A percentile compares a stretch with the other conserved stretches of the same genome.
Conservation (phyloP, 2,888 invertebrate species). For the Lasioglossum marginatum region DNA sequence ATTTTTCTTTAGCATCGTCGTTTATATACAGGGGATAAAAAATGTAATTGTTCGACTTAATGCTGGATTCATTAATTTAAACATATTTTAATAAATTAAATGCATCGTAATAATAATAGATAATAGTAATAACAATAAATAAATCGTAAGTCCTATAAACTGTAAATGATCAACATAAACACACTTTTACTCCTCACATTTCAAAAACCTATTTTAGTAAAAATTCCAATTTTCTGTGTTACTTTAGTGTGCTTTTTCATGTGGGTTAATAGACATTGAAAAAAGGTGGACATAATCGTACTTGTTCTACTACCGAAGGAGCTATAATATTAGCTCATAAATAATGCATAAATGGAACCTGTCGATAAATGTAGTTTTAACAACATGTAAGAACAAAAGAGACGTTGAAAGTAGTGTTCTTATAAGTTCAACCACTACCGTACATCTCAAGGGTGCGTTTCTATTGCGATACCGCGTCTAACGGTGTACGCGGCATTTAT, state of each 20-base stretch:
- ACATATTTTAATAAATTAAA: too few species aligned
- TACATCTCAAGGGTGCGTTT: slow-evolving; percentile 63
- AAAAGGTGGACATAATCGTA: not conserved
- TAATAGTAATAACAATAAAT: too few species aligned
- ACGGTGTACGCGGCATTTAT: slow-evolving; percentile 58
- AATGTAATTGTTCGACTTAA: too few species aligned
- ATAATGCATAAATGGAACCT: not conserved
- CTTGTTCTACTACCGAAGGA: not conserved
- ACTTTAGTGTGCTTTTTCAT: not conserved
- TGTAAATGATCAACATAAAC: not conserved
- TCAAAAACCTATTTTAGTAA: not conserved
- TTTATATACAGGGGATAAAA: too few species aligned
- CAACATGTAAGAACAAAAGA: slow-evolving; percentile 15
- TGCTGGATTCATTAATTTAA: too few species aligned
- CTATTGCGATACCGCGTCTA: slow-evolving; percentile 59
- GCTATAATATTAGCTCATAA: not conserved
- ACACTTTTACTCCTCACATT: not conserved
- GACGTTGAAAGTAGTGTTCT: not conserved
- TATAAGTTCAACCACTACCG: slow-evolving; percentile 35
- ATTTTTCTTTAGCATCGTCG: not conserved
- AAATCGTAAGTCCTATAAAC: too few species aligned
- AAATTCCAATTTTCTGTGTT: not conserved
- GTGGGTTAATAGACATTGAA: not conserved
- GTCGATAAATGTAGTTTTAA: slow-evolving; percentile 15
- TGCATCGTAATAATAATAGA: too few species aligned